These are phyloP conservation scores for Panulirus ornatus DNA, from an alignment of 1,140 invertebrate genomes.

Conservation along the genomic window DNA sequence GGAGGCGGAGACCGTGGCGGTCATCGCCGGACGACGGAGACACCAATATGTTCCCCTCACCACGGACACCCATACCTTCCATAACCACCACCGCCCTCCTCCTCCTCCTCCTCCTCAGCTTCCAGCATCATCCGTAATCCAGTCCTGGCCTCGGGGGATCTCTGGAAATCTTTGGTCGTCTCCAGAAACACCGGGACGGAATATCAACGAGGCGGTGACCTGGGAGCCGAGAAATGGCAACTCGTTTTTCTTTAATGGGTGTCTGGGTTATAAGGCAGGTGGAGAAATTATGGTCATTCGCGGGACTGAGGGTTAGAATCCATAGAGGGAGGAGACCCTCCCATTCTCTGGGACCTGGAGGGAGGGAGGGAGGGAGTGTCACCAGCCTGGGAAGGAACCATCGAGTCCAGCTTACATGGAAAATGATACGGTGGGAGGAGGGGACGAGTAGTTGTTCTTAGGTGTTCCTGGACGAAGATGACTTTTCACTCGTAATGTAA, in stretches of 20 bases:
- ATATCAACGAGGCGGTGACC: slow-evolving; percentile 38
- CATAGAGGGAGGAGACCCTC: too few species aligned
- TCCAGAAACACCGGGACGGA: slow-evolving; percentile 17
- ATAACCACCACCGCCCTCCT: not conserved
- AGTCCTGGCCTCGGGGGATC: slow-evolving; percentile 10
- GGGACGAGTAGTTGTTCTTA: too few species aligned
- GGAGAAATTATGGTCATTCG: not conserved
- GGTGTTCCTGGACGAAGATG: too few species aligned
- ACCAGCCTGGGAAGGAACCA: not conserved
- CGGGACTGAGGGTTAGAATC: not conserved
- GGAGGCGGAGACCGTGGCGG: too few species aligned
- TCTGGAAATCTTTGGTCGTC: slow-evolving; percentile 51
- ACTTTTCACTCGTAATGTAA: too few species aligned
- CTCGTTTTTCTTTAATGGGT: slow-evolving; percentile 42
- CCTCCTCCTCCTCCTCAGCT: not conserved
- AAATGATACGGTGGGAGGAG: too few species aligned
- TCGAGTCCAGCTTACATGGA: too few species aligned
- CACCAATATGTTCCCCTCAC: too few species aligned
- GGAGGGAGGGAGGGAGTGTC: not conserved
- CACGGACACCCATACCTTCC: not conserved
- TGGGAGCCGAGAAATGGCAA: slow-evolving; percentile 16
- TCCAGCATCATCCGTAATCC: slow-evolving; percentile 20
- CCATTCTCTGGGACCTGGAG: too few species aligned
- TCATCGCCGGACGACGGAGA: too few species aligned
- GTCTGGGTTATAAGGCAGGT: not conserved